A percentile compares a stretch with the other conserved stretches of the same genome.
Conservation (phyloP, 2,797 vertebrate species). For the Chanos chanos region DNA sequence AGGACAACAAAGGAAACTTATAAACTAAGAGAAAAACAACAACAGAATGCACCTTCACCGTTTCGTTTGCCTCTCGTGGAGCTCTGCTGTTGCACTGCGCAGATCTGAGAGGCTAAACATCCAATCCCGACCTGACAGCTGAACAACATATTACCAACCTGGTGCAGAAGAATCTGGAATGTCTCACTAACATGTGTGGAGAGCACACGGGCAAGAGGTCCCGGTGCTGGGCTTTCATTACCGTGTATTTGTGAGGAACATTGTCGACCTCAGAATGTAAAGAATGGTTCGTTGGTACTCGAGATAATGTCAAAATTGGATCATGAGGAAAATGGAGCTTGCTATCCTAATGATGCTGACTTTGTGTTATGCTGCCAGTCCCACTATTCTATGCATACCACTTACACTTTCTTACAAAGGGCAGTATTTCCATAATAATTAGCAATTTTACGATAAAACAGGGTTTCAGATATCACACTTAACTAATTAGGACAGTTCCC, state of each 20-base stretch:
- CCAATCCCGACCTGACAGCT: conserved; percentile 21
- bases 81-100: neutral
- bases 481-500: too few species aligned
- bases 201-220: conserved; percentile 6
- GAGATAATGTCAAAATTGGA: too few species aligned
- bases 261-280: neutral
- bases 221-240: conserved; percentile 27
- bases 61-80: neutral
- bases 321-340: too few species aligned
- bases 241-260: conserved; percentile 12
- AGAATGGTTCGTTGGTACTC: too few species aligned
- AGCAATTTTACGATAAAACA: too few species aligned
- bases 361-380: too few species aligned
- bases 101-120: conserved; percentile 12
- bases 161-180: conserved; percentile 57
- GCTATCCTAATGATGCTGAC: too few species aligned
- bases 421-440: too few species aligned
- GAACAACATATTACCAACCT: conserved; percentile 54
- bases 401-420: too few species aligned
- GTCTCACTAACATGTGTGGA: conserved; percentile 46
- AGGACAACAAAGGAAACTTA: neutral
- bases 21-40: neutral
- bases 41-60: neutral
- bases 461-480: too few species aligned
- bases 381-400: too few species aligned